Evolutionary conservation across 2,888 invertebrate genomes (phyloP).

Genomic region (Anagyrus pseudococci): DNA sequence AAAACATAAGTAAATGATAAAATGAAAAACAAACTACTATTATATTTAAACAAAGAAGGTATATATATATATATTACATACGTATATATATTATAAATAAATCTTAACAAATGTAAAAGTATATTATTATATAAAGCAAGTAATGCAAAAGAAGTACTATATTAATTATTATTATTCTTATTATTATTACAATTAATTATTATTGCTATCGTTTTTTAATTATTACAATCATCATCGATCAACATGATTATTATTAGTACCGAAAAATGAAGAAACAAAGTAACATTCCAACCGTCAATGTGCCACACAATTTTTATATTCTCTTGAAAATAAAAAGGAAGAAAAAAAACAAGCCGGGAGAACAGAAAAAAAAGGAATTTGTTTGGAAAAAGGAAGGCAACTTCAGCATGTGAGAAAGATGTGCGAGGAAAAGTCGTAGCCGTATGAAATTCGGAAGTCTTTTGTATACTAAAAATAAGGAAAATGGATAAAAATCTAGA

Average conservation of each 20-base stretch:
- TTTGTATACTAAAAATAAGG: constrained; percentile 23
- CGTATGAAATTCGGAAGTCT: not conserved
- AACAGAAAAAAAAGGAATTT: not conserved
- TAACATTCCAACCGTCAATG: constrained; percentile 72
- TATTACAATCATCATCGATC: constrained; percentile 35
- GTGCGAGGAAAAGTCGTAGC: not conserved
- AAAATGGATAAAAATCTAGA: not conserved
- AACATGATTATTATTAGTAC: constrained; percentile 48
- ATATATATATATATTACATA: constrained; percentile 45
- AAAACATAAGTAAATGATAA: not conserved
- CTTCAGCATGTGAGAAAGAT: too few species aligned
- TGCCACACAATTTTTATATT: constrained; percentile 68
- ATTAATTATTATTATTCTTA: constrained; percentile 40
- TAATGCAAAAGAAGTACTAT: constrained; percentile 55
- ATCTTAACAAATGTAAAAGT: constrained; percentile 47
- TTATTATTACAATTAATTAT: constrained; percentile 47
- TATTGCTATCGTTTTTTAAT: constrained; percentile 45
- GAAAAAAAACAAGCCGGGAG: constrained; percentile 10
- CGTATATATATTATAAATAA: constrained; percentile 42
- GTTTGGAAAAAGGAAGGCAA: too few species aligned
- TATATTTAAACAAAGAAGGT: constrained; percentile 51
- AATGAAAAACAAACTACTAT: constrained; percentile 56
- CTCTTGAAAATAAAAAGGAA: constrained; percentile 44
- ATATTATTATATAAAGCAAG: constrained; percentile 46
- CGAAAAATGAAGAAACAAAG: constrained; percentile 57